Conservation (phyloP, 2,113 vertebrate species). For the Nycticryphes semicollaris region DNA sequence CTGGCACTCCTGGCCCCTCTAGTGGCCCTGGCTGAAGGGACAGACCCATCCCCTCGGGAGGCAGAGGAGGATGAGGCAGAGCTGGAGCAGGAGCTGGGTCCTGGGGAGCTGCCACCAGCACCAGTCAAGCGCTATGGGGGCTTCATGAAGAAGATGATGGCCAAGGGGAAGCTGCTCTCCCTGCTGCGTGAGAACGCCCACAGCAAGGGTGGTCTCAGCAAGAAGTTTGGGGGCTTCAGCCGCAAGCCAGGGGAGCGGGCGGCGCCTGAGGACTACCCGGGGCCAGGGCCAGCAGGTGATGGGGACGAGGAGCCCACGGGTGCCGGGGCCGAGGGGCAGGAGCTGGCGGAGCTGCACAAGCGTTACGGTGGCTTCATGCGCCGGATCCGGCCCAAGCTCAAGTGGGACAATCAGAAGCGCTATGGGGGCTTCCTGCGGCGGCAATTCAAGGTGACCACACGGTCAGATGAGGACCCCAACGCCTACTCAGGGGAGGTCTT, state of each 20-base stretch:
- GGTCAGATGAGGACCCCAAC: slow-evolving; percentile 86
- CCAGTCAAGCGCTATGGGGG: slow-evolving; percentile 78
- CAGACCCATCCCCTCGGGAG: neutral
- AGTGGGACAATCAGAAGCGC: slow-evolving; percentile 95
- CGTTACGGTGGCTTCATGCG: slow-evolving; percentile 96
- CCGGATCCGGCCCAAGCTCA: slow-evolving; percentile 91
- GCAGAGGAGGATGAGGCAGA: neutral
- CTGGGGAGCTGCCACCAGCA: slow-evolving; percentile 12
- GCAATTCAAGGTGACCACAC: slow-evolving; percentile 90
- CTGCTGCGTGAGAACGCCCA: slow-evolving; percentile 75
- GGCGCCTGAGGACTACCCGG: slow-evolving; percentile 35
- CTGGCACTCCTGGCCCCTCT: slow-evolving; percentile 38
- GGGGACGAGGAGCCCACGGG: slow-evolving; percentile 17
- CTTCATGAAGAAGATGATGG: slow-evolving; percentile 82
- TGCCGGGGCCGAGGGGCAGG: slow-evolving; percentile 16
- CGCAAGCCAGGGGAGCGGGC: slow-evolving; percentile 68
- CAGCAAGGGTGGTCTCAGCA: slow-evolving; percentile 63
- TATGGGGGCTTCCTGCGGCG: slow-evolving; percentile 93
- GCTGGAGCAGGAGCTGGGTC: slow-evolving; percentile 17
- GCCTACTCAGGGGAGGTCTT: slow-evolving; percentile 76
- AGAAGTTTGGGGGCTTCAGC: slow-evolving; percentile 72
- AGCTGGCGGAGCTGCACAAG: slow-evolving; percentile 87
- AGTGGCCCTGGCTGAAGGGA: slow-evolving; percentile 1
- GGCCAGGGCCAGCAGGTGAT: neutral
- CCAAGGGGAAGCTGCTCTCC: slow-evolving; percentile 75